Conservation (phyloP, 2,113 vertebrate species). For the Porphyrio hochstetteri region DNA sequence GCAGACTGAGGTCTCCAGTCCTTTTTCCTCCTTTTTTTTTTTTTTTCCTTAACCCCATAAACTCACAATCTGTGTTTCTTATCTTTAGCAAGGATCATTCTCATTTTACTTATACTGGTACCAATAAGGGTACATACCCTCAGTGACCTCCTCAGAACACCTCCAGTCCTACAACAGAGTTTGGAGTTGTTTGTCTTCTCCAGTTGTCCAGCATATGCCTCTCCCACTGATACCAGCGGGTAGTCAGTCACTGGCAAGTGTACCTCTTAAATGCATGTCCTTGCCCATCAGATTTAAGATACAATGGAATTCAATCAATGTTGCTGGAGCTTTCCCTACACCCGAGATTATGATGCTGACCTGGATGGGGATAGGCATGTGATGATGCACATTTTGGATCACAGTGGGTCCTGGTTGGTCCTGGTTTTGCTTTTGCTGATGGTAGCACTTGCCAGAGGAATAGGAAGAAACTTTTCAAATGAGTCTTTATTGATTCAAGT, state of each 20-base stretch:
- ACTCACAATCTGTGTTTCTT: neutral
- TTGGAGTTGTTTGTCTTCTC: neutral
- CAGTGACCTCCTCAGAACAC: neutral
- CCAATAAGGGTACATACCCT: too few species aligned
- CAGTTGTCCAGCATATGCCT: neutral
- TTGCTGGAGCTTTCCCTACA: neutral
- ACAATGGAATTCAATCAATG: neutral
- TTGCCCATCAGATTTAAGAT: neutral
- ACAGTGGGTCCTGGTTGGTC: neutral
- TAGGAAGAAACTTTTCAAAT: neutral
- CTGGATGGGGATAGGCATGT: accelerated
- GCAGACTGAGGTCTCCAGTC: neutral
- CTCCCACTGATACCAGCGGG: neutral
- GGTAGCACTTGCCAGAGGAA: neutral
- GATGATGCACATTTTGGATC: neutral
- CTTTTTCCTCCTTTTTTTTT: neutral
- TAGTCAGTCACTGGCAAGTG: neutral
- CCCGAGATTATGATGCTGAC: neutral
- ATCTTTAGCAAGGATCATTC: neutral
- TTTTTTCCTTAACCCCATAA: neutral
- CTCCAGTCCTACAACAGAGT: neutral
- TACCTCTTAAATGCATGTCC: neutral
- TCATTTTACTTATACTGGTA: neutral
- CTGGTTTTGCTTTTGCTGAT: neutral
- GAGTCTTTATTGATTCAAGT: neutral